Evolutionary conservation across 2,888 invertebrate species (phyloP).

Genomic region (Theristus sp.): DNA sequence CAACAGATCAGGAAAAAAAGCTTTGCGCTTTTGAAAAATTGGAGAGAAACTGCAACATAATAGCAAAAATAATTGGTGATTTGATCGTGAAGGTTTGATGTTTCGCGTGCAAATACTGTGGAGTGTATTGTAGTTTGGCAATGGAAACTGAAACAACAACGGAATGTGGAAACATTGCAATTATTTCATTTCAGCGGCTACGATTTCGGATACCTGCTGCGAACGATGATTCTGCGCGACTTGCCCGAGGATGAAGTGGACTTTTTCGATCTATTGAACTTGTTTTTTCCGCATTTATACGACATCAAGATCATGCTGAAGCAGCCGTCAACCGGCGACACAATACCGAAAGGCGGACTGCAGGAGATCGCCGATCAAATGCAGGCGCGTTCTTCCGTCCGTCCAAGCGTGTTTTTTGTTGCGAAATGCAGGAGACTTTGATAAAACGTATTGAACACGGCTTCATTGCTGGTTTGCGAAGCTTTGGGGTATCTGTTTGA

Average conservation of each 20-base stretch:
- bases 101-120: no score
- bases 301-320: constrained; percentile 90
- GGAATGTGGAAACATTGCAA: no score
- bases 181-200: constrained; percentile 78
- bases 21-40: no score
- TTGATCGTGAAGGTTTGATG: no score
- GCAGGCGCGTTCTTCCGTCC: no score
- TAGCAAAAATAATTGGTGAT: no score
- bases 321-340: constrained; percentile 49
- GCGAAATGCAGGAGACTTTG: not conserved
- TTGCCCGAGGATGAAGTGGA: constrained; percentile 87
- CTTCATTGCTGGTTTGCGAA: no score
- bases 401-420: not conserved
- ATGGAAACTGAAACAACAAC: no score
- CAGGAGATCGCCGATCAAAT: constrained; percentile 60
- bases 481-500: not conserved
- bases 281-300: constrained; percentile 90
- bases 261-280: constrained; percentile 74
- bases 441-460: no score
- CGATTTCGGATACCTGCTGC: constrained; percentile 92
- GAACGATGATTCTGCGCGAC: constrained; percentile 73
- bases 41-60: no score
- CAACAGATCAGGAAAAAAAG: not conserved
- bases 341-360: constrained; percentile 65
- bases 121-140: no score